These are phyloP conservation scores for Engraulis encrasicolus DNA, from an alignment of 2,113 vertebrate genomes.

Conservation along the genomic window DNA sequence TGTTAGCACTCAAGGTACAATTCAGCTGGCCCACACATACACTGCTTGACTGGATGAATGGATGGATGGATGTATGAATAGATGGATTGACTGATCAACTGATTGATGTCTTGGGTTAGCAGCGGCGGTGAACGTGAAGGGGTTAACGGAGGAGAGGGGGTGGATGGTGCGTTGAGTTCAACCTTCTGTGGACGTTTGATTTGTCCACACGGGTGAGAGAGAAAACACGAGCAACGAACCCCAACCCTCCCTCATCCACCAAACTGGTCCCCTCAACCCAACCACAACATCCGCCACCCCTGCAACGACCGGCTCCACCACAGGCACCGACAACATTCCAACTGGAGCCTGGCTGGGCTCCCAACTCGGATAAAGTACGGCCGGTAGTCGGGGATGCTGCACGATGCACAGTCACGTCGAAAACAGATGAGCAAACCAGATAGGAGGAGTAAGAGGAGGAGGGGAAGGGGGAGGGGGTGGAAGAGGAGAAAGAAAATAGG, in stretches of 20 bases:
- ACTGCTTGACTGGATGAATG: slow-evolving; percentile 50
- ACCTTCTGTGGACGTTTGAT: background rate
- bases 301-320: background rate
- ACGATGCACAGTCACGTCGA: background rate
- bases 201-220: background rate
- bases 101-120: slow-evolving; percentile 65
- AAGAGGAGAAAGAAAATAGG: background rate
- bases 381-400: background rate
- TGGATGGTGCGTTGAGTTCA: too few species aligned
- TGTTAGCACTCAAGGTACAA: background rate
- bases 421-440: slow-evolving; percentile 10
- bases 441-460: background rate
- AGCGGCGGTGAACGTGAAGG: slow-evolving; percentile 54
- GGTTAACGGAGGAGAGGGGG: slow-evolving; percentile 53
- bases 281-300: background rate
- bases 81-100: slow-evolving; percentile 14
- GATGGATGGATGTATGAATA: slow-evolving; percentile 26
- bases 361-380: background rate
- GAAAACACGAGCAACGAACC: background rate
- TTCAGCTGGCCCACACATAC: background rate
- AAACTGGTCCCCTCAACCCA: background rate
- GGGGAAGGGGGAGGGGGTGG: background rate
- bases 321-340: slow-evolving; percentile 5
- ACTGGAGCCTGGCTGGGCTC: background rate
- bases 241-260: background rate